Conservation (phyloP, 2,113 vertebrate genomes). For the Salminus brasiliensis region DNA sequence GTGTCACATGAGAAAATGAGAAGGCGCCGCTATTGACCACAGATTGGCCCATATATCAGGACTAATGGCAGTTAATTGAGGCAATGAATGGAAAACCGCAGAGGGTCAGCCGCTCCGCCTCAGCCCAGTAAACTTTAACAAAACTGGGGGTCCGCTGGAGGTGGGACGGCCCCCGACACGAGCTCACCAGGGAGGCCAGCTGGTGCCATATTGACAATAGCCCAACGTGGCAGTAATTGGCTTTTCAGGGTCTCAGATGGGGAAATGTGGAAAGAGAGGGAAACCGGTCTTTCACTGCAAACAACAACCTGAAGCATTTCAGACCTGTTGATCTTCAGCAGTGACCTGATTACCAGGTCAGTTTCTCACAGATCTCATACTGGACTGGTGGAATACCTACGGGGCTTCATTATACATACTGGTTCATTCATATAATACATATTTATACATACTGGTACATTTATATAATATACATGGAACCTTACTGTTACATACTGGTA, state of each 20-base stretch:
- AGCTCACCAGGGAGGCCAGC: constrained; percentile 60
- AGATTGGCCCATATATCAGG: constrained; percentile 82
- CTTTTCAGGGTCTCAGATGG: constrained; percentile 47
- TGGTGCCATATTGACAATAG: constrained; percentile 62
- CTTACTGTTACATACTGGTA: too few relatives aligned
- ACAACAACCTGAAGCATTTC: constrained; percentile 27
- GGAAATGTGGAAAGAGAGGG: constrained; percentile 43
- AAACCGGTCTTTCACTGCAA: constrained; percentile 36
- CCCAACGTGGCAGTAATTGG: constrained; percentile 65
- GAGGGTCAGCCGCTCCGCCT: constrained; percentile 63
- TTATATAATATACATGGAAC: too few relatives aligned
- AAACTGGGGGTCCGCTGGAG: constrained; percentile 66
- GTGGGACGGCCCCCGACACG: constrained; percentile 56
- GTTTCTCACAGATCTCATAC: too few relatives aligned
- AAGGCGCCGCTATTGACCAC: constrained; percentile 26
- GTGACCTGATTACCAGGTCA: too few relatives aligned
- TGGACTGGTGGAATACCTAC: too few relatives aligned
- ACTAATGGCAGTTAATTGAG: constrained; percentile 83
- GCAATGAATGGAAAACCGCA: constrained; percentile 80
- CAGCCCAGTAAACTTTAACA: constrained; percentile 77
- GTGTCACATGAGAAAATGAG: constrained; percentile 64
- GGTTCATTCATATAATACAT: too few relatives aligned
- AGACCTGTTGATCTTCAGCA: constrained; percentile 23
- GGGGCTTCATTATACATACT: too few relatives aligned
- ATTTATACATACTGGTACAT: too few relatives aligned